Base-by-base conservation (phyloP, 2,797 vertebrate genomes). In the Numenius phaeopus region DNA sequence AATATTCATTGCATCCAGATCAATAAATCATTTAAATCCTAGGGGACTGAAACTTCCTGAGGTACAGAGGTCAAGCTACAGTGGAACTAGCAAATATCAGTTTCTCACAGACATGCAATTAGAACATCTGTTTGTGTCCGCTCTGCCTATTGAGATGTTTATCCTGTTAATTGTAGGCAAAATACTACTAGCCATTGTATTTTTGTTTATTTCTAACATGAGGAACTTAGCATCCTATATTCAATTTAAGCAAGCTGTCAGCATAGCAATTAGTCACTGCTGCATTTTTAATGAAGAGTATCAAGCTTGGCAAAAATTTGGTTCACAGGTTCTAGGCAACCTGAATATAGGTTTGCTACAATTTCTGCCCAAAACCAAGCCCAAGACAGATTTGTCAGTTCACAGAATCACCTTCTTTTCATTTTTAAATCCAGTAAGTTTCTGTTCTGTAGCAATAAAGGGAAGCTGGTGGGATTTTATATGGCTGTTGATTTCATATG, bases 51-150 rank as follows among this genome's bases (percentile, higher is more conserved):
- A 96, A 89, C 96, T 97, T 98, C 94, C 97, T 27, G 10, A 97
- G 93, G 97, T 90, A 89, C 88, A 95, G 92, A 97, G 97, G 98
- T 98, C 97, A 98, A 96, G 93, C 93, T 95, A 83, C 89, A 96
- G 83, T 96, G 95, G 95, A 97, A 87, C 90, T 80, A 85, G 96
- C 75, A 96, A 98, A 98, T 94, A 97, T 40, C 85, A 91, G 70
- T 91, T 98, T 97, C 98, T 98, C 95, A 93, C 96, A 97, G 95
- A 93, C 96, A 82, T 72, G 90, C 96, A 92, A 92, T 96, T 87
- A 95, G 97, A 97, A 98, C 98, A 98, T 98, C 98, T 98, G 98
- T 93, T 98, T 97, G 97, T 94, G 81, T 97, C 97, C 94, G 96
- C 95, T 89, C 89, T 88, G 96, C 82, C 98, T 96, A 89, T 98